phyloP scores from a whole-genome alignment of 2,113 vertebrate genomes.

The Columba livia region DNA sequence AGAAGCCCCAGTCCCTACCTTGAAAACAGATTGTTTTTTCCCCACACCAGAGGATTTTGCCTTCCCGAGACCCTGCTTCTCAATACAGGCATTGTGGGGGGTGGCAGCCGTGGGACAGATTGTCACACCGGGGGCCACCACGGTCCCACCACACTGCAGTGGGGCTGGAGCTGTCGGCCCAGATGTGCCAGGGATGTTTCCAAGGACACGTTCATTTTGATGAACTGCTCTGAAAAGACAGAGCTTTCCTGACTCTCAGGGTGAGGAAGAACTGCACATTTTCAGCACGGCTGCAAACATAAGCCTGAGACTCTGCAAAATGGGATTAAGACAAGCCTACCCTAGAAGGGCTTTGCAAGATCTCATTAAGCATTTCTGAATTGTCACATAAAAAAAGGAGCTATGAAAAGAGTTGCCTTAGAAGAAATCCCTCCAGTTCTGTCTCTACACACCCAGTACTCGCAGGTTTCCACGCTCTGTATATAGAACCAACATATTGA shows the following conservation, averaged over 20 bases:
- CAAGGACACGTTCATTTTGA: neutral
- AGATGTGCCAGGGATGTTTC: fast-evolving
- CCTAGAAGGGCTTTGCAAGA: neutral
- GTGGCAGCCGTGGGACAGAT: neutral
- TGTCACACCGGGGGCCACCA: neutral
- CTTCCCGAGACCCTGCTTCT: neutral
- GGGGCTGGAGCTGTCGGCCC: fast-evolving
- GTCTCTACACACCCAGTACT: neutral
- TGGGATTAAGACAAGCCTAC: slow-evolving; percentile 22
- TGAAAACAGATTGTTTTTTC: neutral
- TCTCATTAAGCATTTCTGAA: neutral
- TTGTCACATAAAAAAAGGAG: neutral
- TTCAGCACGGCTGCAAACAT: neutral
- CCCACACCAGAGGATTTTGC: neutral
- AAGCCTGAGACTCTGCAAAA: slow-evolving; percentile 32
- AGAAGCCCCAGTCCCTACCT: neutral
- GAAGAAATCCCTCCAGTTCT: neutral
- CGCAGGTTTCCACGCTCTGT: neutral
- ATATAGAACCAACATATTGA: neutral
- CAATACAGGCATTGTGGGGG: neutral
- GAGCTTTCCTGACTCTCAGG: neutral
- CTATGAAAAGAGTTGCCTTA: neutral
- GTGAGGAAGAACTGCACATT: neutral
- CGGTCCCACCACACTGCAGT: neutral
- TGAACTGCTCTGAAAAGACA: neutral